Evolutionary conservation across 2,888 invertebrate genomes (phyloP).

Genomic region (Deroplatys truncata): DNA sequence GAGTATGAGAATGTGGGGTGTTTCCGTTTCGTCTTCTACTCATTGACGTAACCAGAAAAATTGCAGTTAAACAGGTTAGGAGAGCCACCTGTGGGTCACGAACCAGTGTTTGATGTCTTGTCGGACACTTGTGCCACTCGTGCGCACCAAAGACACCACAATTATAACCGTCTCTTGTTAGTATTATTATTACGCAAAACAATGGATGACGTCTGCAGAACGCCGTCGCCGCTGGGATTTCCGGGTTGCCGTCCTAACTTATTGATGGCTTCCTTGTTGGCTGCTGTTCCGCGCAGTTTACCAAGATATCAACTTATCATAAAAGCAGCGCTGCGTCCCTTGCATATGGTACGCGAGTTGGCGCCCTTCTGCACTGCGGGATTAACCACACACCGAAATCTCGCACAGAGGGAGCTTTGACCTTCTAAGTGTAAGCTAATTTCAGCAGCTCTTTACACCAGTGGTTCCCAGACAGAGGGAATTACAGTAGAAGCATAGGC

Average conservation of each 20-base stretch:
- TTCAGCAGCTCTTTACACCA: too few species aligned
- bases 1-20: too few species aligned
- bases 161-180: neutral
- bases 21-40: too few species aligned
- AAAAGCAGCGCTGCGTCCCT: neutral
- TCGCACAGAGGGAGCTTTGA: too few species aligned
- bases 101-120: neutral
- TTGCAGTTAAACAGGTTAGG: too few species aligned
- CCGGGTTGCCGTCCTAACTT: slow-evolving; percentile 9
- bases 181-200: neutral
- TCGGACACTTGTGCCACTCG: neutral
- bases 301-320: slow-evolving; percentile 16
- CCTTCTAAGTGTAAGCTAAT: too few species aligned
- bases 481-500: too few species aligned
- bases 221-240: neutral
- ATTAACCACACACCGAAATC: too few species aligned
- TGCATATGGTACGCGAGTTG: neutral
- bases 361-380: too few species aligned
- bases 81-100: neutral
- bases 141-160: neutral
- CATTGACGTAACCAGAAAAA: too few species aligned
- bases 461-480: too few species aligned
- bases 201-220: slow-evolving; percentile 1
- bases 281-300: slow-evolving; percentile 25
- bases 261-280: slow-evolving; percentile 23